A percentile compares a stretch with the other conserved stretches of the same genome.
phyloP scores from a whole-genome alignment of 2,797 vertebrate genomes.

The Anolis apletophallus region DNA sequence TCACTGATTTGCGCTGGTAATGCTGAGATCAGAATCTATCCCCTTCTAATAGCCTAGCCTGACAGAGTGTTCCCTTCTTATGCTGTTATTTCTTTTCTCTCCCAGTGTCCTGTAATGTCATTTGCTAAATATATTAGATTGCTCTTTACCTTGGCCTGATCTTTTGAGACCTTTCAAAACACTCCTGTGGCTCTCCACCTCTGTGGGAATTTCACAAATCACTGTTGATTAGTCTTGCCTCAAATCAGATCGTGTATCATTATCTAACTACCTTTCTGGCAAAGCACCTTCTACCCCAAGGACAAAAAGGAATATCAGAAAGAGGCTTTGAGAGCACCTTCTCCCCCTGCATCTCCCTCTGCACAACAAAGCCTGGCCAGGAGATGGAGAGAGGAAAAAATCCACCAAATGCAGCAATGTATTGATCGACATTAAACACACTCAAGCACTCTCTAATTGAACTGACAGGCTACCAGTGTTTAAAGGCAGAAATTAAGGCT shows the following conservation, averaged over 20 bases:
- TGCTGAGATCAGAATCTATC: background rate
- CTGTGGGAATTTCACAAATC: conserved; percentile 57
- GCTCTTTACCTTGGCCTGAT: conserved; percentile 54
- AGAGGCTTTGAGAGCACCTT: conserved; percentile 33
- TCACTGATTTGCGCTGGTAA: background rate
- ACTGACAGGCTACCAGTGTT: conserved; percentile 69
- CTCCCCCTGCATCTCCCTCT: background rate
- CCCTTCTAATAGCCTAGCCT: conserved; percentile 39
- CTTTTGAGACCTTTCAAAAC: conserved; percentile 53
- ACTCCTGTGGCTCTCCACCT: conserved; percentile 18
- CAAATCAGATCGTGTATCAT: conserved; percentile 37
- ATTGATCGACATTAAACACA: conserved; percentile 74
- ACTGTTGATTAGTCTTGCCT: conserved; percentile 49
- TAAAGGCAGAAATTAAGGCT: conserved; percentile 75
- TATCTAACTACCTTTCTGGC: conserved; percentile 55
- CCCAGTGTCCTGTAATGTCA: conserved; percentile 42
- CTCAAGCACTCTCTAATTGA: conserved; percentile 60
- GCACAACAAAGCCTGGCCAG: background rate
- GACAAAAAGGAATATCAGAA: conserved; percentile 28
- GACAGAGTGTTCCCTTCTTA: background rate
- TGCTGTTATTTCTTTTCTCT: conserved; percentile 4
- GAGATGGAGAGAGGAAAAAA: conserved; percentile 13
- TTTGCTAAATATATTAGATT: conserved; percentile 56
- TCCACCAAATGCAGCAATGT: conserved; percentile 57
- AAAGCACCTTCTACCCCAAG: conserved; percentile 62